A percentile compares a stretch with the other conserved stretches of the same genome.
Conservation (phyloP, 2,113 vertebrate species). For the Sminthopsis crassicaudata region DNA sequence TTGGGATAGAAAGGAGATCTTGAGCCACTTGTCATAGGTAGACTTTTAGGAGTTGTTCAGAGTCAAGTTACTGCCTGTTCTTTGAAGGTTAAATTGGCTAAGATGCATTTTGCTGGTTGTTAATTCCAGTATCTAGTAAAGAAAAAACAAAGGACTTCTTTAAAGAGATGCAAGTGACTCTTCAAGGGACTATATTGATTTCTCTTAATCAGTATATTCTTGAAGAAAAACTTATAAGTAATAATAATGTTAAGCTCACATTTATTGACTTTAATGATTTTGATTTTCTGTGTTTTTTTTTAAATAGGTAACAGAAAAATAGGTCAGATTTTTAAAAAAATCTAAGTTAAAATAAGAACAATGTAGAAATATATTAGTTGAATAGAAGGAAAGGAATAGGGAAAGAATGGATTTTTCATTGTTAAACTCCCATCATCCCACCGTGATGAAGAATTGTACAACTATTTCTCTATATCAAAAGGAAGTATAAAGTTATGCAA, state of each 20-base stretch:
- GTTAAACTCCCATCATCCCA: constrained; percentile 31
- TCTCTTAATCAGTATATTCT: background rate
- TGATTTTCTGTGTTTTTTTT: background rate
- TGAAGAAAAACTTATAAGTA: background rate
- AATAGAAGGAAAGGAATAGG: background rate
- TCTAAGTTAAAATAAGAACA: background rate
- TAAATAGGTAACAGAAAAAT: background rate
- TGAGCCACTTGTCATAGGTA: background rate
- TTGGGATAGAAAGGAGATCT: background rate
- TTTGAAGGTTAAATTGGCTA: constrained; percentile 33
- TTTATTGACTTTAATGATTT: background rate
- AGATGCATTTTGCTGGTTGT: background rate
- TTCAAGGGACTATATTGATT: background rate
- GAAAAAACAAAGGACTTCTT: constrained; percentile 23
- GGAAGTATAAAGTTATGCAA: constrained; percentile 33
- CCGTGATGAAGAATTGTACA: background rate
- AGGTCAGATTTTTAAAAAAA: background rate
- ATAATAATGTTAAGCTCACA: background rate
- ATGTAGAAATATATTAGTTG: background rate
- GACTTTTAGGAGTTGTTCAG: background rate
- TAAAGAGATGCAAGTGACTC: constrained; percentile 14
- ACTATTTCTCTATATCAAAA: constrained; percentile 18
- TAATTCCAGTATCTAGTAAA: background rate
- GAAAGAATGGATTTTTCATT: background rate
- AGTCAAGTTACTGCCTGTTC: background rate